These are phyloP conservation scores for Rhinichthys klamathensis DNA, from an alignment of 2,113 vertebrate species.

Conservation along the genomic window DNA sequence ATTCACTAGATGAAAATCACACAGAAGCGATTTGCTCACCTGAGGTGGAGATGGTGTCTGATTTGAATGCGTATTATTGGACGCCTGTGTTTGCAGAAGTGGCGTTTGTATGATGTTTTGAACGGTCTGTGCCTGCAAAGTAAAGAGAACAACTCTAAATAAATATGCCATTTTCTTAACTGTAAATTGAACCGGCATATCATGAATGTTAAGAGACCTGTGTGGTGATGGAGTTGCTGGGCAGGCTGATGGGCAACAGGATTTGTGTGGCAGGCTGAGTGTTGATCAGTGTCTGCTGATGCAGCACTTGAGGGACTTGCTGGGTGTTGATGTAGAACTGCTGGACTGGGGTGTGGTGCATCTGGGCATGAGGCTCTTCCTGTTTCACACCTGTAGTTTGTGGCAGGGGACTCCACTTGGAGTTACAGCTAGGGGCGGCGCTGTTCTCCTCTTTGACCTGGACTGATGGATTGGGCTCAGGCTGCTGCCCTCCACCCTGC, in stretches of 20 bases:
- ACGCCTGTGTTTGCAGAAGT: slow-evolving; percentile 76
- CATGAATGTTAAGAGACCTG: slow-evolving; percentile 69
- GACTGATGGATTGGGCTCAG: slow-evolving; percentile 49
- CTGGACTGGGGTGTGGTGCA: slow-evolving; percentile 64
- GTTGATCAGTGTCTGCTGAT: slow-evolving; percentile 76
- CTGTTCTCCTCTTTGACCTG: slow-evolving; percentile 69
- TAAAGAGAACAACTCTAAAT: not conserved
- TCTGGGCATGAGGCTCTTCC: slow-evolving; percentile 61
- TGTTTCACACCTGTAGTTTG: slow-evolving; percentile 63
- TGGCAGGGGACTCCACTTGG: slow-evolving; percentile 47
- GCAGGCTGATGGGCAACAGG: slow-evolving; percentile 81
- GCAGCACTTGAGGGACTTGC: slow-evolving; percentile 72
- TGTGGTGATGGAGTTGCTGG: slow-evolving; percentile 76
- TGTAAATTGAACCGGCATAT: not conserved
- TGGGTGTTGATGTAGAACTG: slow-evolving; percentile 79
- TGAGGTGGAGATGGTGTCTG: slow-evolving; percentile 79
- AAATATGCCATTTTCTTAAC: not conserved
- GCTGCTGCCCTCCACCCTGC: slow-evolving; percentile 78
- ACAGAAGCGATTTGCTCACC: slow-evolving; percentile 73
- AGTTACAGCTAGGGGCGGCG: slow-evolving; percentile 59
- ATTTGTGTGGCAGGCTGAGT: slow-evolving; percentile 79
- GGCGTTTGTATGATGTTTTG: slow-evolving; percentile 76
- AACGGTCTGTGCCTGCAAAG: slow-evolving; percentile 35
- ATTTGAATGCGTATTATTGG: slow-evolving; percentile 69
- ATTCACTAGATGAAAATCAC: not conserved